Evolutionary conservation across 2,888 invertebrate species (phyloP).

Genomic region (Andrena haemorrhoa): DNA sequence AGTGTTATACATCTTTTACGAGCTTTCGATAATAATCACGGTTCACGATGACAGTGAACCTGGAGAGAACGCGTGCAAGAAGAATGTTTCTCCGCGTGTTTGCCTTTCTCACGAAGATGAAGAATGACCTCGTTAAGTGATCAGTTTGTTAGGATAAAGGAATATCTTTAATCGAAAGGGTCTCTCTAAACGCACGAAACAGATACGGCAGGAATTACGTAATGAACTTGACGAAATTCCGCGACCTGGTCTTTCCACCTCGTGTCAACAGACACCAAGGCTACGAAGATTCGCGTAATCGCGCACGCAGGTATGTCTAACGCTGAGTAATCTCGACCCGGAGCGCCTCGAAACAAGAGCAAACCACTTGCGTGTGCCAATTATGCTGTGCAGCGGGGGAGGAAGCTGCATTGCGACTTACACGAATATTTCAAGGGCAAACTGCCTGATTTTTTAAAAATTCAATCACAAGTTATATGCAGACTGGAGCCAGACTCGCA

Average conservation of each 20-base stretch:
- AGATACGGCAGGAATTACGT: neutral
- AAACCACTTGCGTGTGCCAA: neutral
- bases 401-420: too few relatives aligned
- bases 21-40: neutral
- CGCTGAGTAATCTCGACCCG: neutral
- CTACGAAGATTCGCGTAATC: neutral
- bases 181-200: neutral
- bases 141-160: neutral
- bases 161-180: neutral
- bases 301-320: neutral
- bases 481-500: too few relatives aligned
- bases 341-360: neutral
- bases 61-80: neutral
- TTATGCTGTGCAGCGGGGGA: neutral
- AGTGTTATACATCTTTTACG: conserved; percentile 30
- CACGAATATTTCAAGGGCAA: neutral
- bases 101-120: conserved; percentile 29
- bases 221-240: neutral
- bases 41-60: conserved; percentile 13
- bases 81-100: neutral
- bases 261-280: neutral
- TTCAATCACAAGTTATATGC: too few relatives aligned
- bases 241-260: neutral
- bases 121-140: neutral
- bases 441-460: too few relatives aligned